Evolutionary conservation across 2,888 invertebrate genomes (phyloP), one percentile per base, ranked within the genome.

Genomic region (Lysandra coridon): DNA sequence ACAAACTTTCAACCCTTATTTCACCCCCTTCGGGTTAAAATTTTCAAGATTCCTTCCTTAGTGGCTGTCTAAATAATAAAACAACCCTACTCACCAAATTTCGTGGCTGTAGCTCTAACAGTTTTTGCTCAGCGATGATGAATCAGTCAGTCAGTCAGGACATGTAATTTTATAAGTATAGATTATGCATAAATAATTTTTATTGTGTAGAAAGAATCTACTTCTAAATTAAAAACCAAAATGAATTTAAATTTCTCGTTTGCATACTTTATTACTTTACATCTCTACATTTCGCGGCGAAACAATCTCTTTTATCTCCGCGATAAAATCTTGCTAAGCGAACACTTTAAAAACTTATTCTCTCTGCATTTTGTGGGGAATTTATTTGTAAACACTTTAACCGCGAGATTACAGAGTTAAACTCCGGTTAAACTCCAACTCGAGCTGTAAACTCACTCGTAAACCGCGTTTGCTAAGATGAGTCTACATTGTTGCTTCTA

Each of bases 331-430:
- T 69, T 69, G 69, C 69, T 69, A 33, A 69, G 69, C 69, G 69
- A 69, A 69, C 69, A 69, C 33, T 69, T 69, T 69, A 69, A 69
- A 76, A 44, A 76, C 33, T 76, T 76, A 30, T 75, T 74, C 53
- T 44, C 57, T 76, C 76, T 76, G 76, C 76, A 57, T 76, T 76
- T 53, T 57, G 53, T 57, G 6, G 57, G 17, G 30, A 53, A 76
- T 57, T 53, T 37, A 33, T 75, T 53, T 76, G 76, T 53, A 76
- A 76, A 57, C 76, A 76, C 76, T 76, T 49, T 53, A 57, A 76
- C 76, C 76, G 76, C 76, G 30, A 76, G 76, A 76, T 76, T 76
- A 57, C 75, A 76, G 44, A 10, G 79, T 75, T 79, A 79, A 79
- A 75, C 79, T 79, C 62, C 57, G 53, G 53, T 53, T 79, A 79